phyloP scores from a whole-genome alignment of 2,888 invertebrate genomes.

The Dysmachus trigonus region DNA sequence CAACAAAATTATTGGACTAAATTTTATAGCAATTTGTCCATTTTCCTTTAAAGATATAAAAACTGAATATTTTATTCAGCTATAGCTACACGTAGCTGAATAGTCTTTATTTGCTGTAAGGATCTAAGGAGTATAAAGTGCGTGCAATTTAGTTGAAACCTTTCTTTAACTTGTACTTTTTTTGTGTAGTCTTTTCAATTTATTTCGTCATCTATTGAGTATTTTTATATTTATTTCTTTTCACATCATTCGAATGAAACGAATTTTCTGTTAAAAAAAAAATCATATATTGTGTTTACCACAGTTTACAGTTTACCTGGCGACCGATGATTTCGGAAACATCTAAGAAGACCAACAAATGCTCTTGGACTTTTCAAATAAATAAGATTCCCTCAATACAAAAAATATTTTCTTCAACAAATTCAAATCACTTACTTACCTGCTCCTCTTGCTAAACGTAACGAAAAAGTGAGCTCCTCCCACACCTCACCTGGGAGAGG shows the following conservation, averaged over 20 bases:
- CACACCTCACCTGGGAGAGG: neutral
- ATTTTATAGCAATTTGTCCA: no score
- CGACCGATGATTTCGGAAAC: neutral
- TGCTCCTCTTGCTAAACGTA: neutral
- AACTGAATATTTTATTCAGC: no score
- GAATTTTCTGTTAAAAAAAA: neutral
- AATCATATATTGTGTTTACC: neutral
- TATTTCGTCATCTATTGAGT: neutral
- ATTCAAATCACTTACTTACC: neutral
- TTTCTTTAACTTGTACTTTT: no score
- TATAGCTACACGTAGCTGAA: no score
- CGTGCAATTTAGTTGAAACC: no score
- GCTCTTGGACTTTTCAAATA: neutral
- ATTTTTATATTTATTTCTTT: neutral
- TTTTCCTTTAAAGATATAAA: no score
- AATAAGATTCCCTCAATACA: neutral
- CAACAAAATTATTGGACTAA: no score
- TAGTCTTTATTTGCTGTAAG: no score
- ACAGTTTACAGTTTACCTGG: neutral
- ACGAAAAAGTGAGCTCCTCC: neutral
- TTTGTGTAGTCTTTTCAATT: no score
- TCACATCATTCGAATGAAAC: neutral
- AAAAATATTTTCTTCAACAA: neutral
- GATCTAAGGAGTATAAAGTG: no score
- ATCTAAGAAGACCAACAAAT: neutral